phyloP scores from a whole-genome alignment of 92 coral and sea anemone genomes.

The Meandrina meandrites region DNA sequence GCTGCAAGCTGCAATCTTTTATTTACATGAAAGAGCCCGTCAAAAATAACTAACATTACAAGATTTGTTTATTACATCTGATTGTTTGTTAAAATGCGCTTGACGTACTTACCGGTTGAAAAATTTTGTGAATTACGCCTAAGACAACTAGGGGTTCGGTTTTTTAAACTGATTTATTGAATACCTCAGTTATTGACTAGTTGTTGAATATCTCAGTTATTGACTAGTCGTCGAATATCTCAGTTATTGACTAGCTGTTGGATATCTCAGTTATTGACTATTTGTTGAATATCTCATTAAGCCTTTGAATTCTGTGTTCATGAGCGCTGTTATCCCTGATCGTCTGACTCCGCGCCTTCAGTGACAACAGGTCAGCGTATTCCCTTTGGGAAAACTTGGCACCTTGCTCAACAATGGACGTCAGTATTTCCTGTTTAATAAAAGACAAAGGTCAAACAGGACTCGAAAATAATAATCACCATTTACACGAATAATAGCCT shows the following conservation, averaged over 20 bases:
- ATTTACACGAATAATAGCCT: neutral
- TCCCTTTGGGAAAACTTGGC: slow-evolving; percentile 88
- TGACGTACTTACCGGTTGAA: neutral
- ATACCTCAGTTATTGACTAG: neutral
- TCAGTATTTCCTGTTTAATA: slow-evolving; percentile 71
- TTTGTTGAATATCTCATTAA: slow-evolving; percentile 65
- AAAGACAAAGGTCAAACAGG: neutral
- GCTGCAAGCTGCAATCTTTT: too few species aligned
- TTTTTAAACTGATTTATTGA: too few species aligned
- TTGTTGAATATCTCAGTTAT: neutral
- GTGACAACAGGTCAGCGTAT: slow-evolving; percentile 77
- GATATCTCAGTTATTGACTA: neutral
- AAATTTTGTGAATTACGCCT: neutral
- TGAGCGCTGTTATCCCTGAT: slow-evolving; percentile 83
- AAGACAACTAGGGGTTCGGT: neutral
- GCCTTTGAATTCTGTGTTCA: slow-evolving; percentile 74
- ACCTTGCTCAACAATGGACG: slow-evolving; percentile 93
- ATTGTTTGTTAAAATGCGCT: too few species aligned
- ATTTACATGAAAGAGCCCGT: too few species aligned
- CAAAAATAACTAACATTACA: too few species aligned
- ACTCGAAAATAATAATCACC: neutral
- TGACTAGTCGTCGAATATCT: neutral
- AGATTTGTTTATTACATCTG: too few species aligned
- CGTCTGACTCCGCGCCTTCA: slow-evolving; percentile 89
- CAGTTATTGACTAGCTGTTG: neutral